Conservation (phyloP, 2,888 invertebrate genomes). For the Pilophorus perplexus region DNA sequence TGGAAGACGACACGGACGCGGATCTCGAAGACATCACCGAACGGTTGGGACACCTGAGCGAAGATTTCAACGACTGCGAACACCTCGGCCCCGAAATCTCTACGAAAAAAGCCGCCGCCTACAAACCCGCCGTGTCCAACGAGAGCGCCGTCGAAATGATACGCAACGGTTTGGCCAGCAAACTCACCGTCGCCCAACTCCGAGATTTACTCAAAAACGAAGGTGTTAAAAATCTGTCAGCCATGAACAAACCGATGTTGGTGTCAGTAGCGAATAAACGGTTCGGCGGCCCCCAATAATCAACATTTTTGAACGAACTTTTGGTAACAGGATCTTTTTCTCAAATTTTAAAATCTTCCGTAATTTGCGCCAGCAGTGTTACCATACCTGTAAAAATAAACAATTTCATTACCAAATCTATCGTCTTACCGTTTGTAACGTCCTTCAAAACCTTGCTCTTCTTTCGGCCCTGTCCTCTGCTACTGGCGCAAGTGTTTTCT, state of each 20-base stretch:
- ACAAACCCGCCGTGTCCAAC: background rate
- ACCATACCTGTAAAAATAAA: too few species aligned
- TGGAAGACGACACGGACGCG: slow-evolving; percentile 36
- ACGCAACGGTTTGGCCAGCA: slow-evolving; percentile 29
- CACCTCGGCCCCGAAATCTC: slow-evolving; percentile 25
- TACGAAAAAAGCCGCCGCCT: background rate
- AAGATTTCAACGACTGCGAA: slow-evolving; percentile 38
- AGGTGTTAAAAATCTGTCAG: slow-evolving; percentile 41
- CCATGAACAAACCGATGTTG: slow-evolving; percentile 40
- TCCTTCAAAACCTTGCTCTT: background rate
- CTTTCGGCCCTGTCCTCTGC: background rate
- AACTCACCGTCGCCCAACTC: slow-evolving; percentile 40
- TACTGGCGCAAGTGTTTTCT: background rate
- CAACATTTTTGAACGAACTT: too few species aligned
- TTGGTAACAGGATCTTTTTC: too few species aligned
- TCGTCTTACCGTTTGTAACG: slow-evolving; percentile 5
- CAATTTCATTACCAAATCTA: too few species aligned
- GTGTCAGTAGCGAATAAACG: slow-evolving; percentile 39
- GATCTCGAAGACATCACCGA: slow-evolving; percentile 40
- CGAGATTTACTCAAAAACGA: slow-evolving; percentile 38
- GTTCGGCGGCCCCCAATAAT: slow-evolving; percentile 28
- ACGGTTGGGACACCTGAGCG: slow-evolving; percentile 34
- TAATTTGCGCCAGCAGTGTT: too few species aligned
- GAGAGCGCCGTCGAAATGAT: slow-evolving; percentile 17
- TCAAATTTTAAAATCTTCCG: too few species aligned